Percentiles rank a stretch among this genome's conserved stretches.
Conservation (phyloP, 2,797 vertebrate genomes). For the Podarcis lilfordi region DNA sequence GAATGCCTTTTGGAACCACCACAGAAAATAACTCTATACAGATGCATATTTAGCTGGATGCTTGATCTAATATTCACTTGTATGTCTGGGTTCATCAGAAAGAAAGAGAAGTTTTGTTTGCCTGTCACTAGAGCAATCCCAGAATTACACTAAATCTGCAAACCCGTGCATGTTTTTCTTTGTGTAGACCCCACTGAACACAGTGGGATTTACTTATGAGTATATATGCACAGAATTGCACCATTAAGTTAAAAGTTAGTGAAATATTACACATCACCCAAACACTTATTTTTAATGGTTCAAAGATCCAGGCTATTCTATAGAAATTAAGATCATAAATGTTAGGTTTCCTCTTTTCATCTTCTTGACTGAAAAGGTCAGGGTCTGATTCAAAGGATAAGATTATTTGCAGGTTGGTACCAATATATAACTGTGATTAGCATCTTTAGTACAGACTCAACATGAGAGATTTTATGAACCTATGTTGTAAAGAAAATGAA, state of each 20-base stretch:
- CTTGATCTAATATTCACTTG: conserved; percentile 74
- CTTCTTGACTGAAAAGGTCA: conserved; percentile 56
- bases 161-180: too few relatives aligned
- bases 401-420: conserved; percentile 31
- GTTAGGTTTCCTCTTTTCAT: conserved; percentile 46
- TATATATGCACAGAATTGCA: too few relatives aligned
- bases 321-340: conserved; percentile 31
- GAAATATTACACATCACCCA: conserved; percentile 45
- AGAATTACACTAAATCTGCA: too few relatives aligned
- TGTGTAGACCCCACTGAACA: too few relatives aligned
- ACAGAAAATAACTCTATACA: conserved; percentile 69
- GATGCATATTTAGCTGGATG: conserved; percentile 79
- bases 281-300: conserved; percentile 53
- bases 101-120: conserved; percentile 65
- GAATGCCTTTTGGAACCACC: conserved; percentile 34
- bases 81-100: not conserved
- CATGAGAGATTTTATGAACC: conserved; percentile 37
- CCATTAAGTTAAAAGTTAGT: not conserved
- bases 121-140: too few relatives aligned
- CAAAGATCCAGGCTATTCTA: conserved; percentile 41
- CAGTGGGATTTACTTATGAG: too few relatives aligned
- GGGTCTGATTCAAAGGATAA: conserved; percentile 23
- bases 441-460: not conserved
- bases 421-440: conserved; percentile 40
- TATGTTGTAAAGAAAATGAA: not conserved